phyloP scores from a whole-genome alignment of 2,797 vertebrate genomes.

The Loris lydekkerianus region DNA sequence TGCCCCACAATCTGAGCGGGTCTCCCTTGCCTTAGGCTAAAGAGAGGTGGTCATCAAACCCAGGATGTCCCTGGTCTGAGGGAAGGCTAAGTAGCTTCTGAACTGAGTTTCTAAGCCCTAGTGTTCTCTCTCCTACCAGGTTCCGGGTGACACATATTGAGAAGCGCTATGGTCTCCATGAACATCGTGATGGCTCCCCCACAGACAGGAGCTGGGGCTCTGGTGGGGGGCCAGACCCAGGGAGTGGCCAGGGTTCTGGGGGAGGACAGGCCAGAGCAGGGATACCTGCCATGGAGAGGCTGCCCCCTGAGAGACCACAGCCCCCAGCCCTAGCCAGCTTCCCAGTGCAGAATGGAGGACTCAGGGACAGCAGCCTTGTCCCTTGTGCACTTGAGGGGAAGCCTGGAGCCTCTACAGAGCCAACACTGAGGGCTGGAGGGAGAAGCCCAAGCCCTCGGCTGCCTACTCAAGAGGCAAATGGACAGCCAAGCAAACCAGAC shows the following conservation, averaged over 20 bases:
- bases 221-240: constrained; percentile 89
- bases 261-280: constrained; percentile 84
- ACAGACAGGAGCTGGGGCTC: constrained; percentile 83
- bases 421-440: constrained; percentile 76
- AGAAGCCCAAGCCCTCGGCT: constrained; percentile 74
- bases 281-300: constrained; percentile 82
- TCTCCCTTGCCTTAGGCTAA: not conserved
- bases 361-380: constrained; percentile 71
- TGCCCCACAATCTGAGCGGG: not conserved
- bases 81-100: not conserved
- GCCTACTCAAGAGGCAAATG: constrained; percentile 72
- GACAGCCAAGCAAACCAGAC: constrained; percentile 70
- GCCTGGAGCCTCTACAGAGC: constrained; percentile 82
- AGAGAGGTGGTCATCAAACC: constrained; percentile 50
- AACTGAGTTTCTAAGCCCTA: not conserved
- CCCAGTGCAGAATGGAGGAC: constrained; percentile 77
- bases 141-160: constrained; percentile 96
- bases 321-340: constrained; percentile 64
- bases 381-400: constrained; percentile 79
- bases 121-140: constrained; percentile 83
- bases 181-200: constrained; percentile 87
- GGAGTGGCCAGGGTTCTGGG: constrained; percentile 80
- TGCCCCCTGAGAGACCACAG: constrained; percentile 84
- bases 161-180: constrained; percentile 90
- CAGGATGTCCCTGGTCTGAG: not conserved